Conservation (phyloP, 1,140 invertebrate genomes). For the Oryzaephilus surinamensis region DNA sequence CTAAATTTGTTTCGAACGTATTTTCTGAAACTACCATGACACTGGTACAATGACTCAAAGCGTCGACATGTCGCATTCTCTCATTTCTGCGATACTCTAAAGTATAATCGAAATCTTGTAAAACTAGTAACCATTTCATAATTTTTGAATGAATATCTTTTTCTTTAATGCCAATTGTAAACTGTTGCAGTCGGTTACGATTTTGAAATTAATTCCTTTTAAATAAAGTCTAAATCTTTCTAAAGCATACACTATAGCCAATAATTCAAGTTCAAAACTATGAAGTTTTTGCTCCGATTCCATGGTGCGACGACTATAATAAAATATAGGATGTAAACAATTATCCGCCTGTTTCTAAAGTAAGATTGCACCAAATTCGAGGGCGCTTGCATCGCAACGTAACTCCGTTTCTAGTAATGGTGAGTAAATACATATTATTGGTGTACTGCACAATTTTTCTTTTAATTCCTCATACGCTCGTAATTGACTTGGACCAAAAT, state of each 20-base stretch:
- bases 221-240: constrained; percentile 37
- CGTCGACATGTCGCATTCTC: constrained; percentile 27
- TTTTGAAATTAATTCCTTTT: constrained; percentile 32
- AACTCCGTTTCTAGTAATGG: constrained; percentile 9
- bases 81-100: constrained; percentile 21
- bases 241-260: constrained; percentile 37
- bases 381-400: constrained; percentile 13
- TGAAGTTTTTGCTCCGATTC: constrained; percentile 32
- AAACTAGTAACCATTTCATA: constrained; percentile 15
- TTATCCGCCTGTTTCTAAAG: constrained; percentile 11
- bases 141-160: constrained; percentile 21
- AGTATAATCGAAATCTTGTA: constrained; percentile 20
- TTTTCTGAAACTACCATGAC: constrained; percentile 8
- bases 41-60: constrained; percentile 20
- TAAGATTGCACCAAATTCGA: constrained; percentile 7
- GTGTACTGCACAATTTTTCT: constrained; percentile 1
- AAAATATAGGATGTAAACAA: constrained; percentile 29
- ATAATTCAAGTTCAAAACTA: constrained; percentile 36
- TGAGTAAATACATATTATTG: constrained; percentile 11
- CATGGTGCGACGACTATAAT: constrained; percentile 31
- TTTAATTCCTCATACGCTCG: constrained; percentile 20
- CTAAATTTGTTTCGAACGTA: constrained; percentile 8
- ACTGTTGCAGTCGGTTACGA: constrained; percentile 28
- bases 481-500: constrained; percentile 15
- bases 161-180: constrained; percentile 21